Conservation (phyloP, 2,888 invertebrate species). For the Athalia cordata region DNA sequence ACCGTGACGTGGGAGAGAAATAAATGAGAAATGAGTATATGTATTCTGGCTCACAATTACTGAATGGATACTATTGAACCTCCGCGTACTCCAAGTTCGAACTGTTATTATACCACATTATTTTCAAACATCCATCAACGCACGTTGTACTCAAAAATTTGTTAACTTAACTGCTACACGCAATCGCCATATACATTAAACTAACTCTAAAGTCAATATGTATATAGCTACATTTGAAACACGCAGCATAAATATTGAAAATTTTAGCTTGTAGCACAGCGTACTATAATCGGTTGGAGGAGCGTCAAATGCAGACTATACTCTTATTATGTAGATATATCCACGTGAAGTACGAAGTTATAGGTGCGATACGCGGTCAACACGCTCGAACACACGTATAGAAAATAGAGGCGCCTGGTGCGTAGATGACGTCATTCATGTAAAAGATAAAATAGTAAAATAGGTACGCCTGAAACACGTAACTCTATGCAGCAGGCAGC, state of each 20-base stretch:
- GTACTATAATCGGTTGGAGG: too few relatives aligned
- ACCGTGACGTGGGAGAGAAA: too few relatives aligned
- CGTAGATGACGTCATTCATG: conserved; percentile 31
- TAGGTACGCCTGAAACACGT: conserved; percentile 15
- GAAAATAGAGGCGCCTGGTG: conserved; percentile 18
- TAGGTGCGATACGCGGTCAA: neutral
- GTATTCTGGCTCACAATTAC: neutral
- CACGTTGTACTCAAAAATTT: conserved; percentile 10
- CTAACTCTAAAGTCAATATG: neutral
- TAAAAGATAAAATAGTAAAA: conserved; percentile 24
- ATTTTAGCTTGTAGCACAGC: too few relatives aligned
- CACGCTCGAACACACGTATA: conserved; percentile 9
- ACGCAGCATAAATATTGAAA: neutral
- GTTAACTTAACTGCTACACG: neutral
- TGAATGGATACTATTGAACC: conserved; percentile 28
- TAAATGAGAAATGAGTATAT: neutral
- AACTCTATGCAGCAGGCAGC: neutral
- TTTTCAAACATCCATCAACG: neutral
- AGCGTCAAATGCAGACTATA: too few relatives aligned
- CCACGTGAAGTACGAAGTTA: neutral
- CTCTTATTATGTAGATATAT: neutral
- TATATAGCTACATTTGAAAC: neutral
- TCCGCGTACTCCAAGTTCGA: conserved; percentile 31
- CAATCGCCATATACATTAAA: neutral
- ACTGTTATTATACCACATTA: conserved; percentile 5